Evolutionary conservation across 2,888 invertebrate genomes (phyloP), one percentile per base, ranked within the genome.

Genomic region (Metallyticus violacea): DNA sequence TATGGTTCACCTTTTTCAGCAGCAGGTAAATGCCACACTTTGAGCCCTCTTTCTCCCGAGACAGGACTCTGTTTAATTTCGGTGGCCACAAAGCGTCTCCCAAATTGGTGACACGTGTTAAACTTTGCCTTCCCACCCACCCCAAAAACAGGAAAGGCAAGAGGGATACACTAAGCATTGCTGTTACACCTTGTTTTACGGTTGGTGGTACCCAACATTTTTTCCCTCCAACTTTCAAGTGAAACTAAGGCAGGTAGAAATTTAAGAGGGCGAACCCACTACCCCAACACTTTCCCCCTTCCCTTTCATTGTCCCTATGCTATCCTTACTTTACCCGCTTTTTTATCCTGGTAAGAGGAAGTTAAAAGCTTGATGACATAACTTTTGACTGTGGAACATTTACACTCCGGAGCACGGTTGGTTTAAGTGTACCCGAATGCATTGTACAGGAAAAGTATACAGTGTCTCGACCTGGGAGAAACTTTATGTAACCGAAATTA

Each of bases 341-440:
- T 62, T 62, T 62, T 62, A 62, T 62, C 40, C 40, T 62, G 40
- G 15, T 62, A 62, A 62, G 27, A 83, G 29, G 26, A 83, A 83
- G 83, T 83, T 83, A 83, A 77, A 83, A 83, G 83, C 77, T 25
- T 77, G 83, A 77, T 28, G 83, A 83, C 77, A 83, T 83, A 83
- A 77, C 83, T 83, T 77, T 22, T 83, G 26, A 27, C n/a, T 62
- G 40, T 62, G 15, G 40, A 62, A 62, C 40, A 62, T 62, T 62
- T 62, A 62, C 40, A 62, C 40, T 15, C 40, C 4, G 40, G 15
- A 62, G 40, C 40, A 15, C 40, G 40, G 40, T 62, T 62, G 40
- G 40, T 9, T 62, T 62, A 62, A 62, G 40, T 62, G 40, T 62
- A 62, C 40, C 40, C 40, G 40, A 62, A 62, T 62, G 40, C 15